Evolutionary conservation across 1,140 invertebrate species (phyloP).

Genomic region (Psix sp.): DNA sequence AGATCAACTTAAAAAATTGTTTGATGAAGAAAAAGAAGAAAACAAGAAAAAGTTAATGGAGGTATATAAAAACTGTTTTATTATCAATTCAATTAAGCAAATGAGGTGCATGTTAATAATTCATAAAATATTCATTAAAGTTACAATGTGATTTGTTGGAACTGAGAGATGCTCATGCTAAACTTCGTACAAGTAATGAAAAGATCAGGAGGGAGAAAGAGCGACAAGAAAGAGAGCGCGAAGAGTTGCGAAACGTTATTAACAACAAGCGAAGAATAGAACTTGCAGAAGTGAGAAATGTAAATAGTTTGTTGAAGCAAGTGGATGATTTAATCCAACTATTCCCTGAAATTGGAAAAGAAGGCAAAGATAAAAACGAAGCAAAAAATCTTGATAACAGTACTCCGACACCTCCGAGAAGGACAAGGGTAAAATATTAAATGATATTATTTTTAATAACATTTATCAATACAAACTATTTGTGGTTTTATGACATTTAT

Average conservation of each 20-base stretch:
- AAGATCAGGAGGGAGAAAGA: conserved; percentile 92
- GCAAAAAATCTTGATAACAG: conserved; percentile 65
- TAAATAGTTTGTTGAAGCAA: conserved; percentile 84
- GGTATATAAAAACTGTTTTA: conserved; percentile 62
- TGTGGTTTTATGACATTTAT: too few relatives aligned
- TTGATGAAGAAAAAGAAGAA: conserved; percentile 93
- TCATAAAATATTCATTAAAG: conserved; percentile 71
- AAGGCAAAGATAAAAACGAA: conserved; percentile 51
- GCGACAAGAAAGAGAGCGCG: conserved; percentile 88
- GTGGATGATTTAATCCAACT: conserved; percentile 86
- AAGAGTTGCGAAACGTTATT: conserved; percentile 79
- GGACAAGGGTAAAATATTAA: conserved; percentile 73
- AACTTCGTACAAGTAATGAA: conserved; percentile 93
- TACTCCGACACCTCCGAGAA: conserved; percentile 79
- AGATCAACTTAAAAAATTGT: conserved; percentile 88
- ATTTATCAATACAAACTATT: too few relatives aligned
- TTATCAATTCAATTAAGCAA: background rate
- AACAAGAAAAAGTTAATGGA: conserved; percentile 88
- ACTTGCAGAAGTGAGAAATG: conserved; percentile 81
- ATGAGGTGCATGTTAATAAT: background rate
- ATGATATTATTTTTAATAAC: too few relatives aligned
- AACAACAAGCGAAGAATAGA: conserved; percentile 78
- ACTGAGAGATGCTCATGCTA: conserved; percentile 92
- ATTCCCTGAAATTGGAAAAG: conserved; percentile 80
- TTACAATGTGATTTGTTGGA: conserved; percentile 92